phyloP scores from a whole-genome alignment of 2,113 vertebrate species.

The Podarcis cretensis region DNA sequence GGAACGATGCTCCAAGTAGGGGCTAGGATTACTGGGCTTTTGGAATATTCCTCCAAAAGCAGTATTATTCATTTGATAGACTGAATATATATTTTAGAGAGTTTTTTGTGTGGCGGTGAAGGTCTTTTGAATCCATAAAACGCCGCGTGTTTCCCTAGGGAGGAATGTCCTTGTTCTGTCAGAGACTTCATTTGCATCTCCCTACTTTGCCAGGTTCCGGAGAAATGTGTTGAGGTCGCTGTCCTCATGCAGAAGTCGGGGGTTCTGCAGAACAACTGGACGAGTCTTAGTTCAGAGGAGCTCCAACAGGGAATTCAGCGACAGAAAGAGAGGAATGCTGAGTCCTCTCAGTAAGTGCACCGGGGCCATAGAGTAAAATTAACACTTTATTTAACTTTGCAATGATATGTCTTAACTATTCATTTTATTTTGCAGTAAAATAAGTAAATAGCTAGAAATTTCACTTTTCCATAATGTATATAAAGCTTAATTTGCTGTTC shows the following conservation, averaged over 20 bases:
- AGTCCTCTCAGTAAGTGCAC: conserved; percentile 84
- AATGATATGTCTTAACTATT: too few relatives aligned
- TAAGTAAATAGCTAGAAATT: too few relatives aligned
- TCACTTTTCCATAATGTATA: too few relatives aligned
- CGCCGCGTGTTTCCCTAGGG: neutral
- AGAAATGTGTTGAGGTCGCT: conserved; percentile 81
- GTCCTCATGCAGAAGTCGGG: conserved; percentile 81
- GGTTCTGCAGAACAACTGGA: conserved; percentile 66
- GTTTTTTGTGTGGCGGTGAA: neutral
- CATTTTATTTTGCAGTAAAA: too few relatives aligned
- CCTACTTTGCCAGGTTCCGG: conserved; percentile 80
- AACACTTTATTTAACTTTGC: too few relatives aligned
- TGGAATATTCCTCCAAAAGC: neutral
- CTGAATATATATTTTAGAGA: neutral
- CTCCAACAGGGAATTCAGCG: conserved; percentile 78
- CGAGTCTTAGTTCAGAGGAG: conserved; percentile 77
- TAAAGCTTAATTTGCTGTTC: neutral
- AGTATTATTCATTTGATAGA: neutral
- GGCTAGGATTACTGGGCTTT: neutral
- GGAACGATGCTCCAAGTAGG: neutral
- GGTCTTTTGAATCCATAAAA: neutral
- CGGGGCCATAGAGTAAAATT: too few relatives aligned
- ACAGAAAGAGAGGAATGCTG: conserved; percentile 85
- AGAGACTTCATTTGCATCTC: neutral
- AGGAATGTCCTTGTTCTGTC: neutral